A percentile compares a stretch with the other conserved stretches of the same genome.
Conservation (phyloP, 1,140 invertebrate species). For the Neodiprion lecontei region DNA sequence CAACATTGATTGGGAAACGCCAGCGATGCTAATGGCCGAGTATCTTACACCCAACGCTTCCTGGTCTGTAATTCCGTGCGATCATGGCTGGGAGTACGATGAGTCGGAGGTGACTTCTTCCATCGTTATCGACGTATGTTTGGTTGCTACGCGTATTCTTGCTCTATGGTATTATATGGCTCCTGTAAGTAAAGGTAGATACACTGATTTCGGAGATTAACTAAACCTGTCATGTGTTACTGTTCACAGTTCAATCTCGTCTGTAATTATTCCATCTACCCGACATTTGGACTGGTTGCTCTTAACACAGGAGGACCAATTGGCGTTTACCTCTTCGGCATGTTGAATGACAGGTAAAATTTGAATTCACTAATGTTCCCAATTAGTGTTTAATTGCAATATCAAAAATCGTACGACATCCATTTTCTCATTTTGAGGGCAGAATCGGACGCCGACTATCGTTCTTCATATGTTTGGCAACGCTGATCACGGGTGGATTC, state of each 20-base stretch:
- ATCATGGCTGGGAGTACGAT: slow-evolving; percentile 84
- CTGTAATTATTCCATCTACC: slow-evolving; percentile 83
- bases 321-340: slow-evolving; percentile 85
- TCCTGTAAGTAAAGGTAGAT: slow-evolving; percentile 9
- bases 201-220: background rate
- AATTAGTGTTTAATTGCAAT: background rate
- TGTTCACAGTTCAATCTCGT: slow-evolving; percentile 82
- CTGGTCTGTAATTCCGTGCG: slow-evolving; percentile 73
- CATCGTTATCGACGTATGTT: slow-evolving; percentile 81
- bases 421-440: slow-evolving; percentile 9
- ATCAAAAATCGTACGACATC: background rate
- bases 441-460: slow-evolving; percentile 81
- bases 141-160: background rate
- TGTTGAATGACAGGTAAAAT: slow-evolving; percentile 77
- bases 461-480: slow-evolving; percentile 82
- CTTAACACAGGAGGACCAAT: slow-evolving; percentile 85
- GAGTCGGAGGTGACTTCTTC: slow-evolving; percentile 72
- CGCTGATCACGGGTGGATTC: slow-evolving; percentile 78
- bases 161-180: background rate
- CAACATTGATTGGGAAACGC: slow-evolving; percentile 73
- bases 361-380: background rate
- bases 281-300: slow-evolving; percentile 81
- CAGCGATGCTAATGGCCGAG: slow-evolving; percentile 49
- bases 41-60: slow-evolving; percentile 59
- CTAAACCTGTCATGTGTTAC: slow-evolving; percentile 7